phyloP scores from a whole-genome alignment of 1,140 invertebrate species.

The Drosophila sproati region DNA sequence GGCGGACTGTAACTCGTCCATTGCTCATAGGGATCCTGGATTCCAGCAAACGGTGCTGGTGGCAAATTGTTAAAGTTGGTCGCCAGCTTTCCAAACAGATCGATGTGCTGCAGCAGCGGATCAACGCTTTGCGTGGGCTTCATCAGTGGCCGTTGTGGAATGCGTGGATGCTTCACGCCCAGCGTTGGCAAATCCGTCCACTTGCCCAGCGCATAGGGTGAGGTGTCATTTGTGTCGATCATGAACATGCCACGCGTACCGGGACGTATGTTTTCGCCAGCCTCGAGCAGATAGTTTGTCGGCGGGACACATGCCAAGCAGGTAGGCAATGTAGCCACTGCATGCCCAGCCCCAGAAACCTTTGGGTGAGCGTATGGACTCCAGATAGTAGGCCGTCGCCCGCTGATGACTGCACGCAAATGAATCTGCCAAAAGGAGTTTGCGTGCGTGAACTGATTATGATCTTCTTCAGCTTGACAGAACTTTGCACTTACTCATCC shows the following conservation, averaged over 20 bases:
- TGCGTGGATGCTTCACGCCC: conserved; percentile 46
- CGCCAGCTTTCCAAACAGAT: conserved; percentile 79
- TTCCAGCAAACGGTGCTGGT: conserved; percentile 19
- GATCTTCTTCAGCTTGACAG: neutral
- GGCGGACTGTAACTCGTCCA: conserved; percentile 77
- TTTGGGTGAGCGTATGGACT: conserved; percentile 88
- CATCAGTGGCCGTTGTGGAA: conserved; percentile 15
- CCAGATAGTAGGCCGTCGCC: conserved; percentile 88
- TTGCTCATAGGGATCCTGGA: conserved; percentile 62
- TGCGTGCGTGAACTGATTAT: neutral
- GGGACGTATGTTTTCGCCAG: conserved; percentile 72
- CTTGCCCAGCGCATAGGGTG: conserved; percentile 80
- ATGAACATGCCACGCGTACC: conserved; percentile 77
- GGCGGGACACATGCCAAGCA: conserved; percentile 86
- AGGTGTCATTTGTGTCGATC: conserved; percentile 72
- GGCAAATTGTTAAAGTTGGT: conserved; percentile 73
- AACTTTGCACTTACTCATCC: conserved; percentile 52
- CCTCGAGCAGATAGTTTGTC: conserved; percentile 76
- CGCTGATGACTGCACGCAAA: conserved; percentile 89
- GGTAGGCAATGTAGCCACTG: conserved; percentile 86
- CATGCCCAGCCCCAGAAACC: conserved; percentile 90
- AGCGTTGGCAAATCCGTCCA: conserved; percentile 77
- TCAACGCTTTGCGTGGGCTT: conserved; percentile 50
- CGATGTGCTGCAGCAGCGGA: conserved; percentile 74
- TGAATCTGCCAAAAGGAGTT: conserved; percentile 48